These are phyloP conservation scores for Linyphia triangularis DNA, from an alignment of 2,888 invertebrate species.

Conservation along the genomic window DNA sequence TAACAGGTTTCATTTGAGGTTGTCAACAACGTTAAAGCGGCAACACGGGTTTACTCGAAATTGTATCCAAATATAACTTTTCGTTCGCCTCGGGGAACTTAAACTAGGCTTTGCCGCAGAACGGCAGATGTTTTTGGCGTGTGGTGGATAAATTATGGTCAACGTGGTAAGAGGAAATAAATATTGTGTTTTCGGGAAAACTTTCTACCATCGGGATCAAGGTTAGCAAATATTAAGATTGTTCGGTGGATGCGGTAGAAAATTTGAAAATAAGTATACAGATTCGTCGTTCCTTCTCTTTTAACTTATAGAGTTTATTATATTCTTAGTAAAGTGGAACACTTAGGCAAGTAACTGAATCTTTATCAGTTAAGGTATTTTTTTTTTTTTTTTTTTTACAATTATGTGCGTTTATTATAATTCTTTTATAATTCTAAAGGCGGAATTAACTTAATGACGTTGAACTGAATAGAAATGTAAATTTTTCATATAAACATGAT, in stretches of 20 bases:
- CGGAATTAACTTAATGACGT: too few species aligned
- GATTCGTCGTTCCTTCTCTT: too few species aligned
- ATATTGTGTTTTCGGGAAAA: conserved; percentile 44
- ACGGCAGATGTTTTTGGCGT: conserved; percentile 53
- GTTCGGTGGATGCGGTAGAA: background rate
- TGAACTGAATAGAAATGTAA: too few species aligned
- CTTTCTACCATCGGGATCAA: background rate
- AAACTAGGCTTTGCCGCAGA: conserved; percentile 26
- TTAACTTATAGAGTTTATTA: too few species aligned
- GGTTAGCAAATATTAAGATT: conserved; percentile 40
- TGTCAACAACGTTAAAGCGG: conserved; percentile 39
- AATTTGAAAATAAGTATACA: background rate
- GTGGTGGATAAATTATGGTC: conserved; percentile 23
- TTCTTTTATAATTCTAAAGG: too few species aligned
- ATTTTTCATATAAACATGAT: too few species aligned
- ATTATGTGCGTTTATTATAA: too few species aligned
- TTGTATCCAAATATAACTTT: conserved; percentile 42
- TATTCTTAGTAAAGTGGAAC: too few species aligned
- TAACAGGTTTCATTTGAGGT: conserved; percentile 3
- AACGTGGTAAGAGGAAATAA: conserved; percentile 25
- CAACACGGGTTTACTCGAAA: background rate
- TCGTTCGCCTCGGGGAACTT: background rate
- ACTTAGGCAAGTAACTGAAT: too few species aligned
- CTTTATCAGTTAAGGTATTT: too few species aligned
- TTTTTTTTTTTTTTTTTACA: too few species aligned